Evolutionary conservation across 2,113 vertebrate species (phyloP).

Genomic region (Prietella phreatophila): DNA sequence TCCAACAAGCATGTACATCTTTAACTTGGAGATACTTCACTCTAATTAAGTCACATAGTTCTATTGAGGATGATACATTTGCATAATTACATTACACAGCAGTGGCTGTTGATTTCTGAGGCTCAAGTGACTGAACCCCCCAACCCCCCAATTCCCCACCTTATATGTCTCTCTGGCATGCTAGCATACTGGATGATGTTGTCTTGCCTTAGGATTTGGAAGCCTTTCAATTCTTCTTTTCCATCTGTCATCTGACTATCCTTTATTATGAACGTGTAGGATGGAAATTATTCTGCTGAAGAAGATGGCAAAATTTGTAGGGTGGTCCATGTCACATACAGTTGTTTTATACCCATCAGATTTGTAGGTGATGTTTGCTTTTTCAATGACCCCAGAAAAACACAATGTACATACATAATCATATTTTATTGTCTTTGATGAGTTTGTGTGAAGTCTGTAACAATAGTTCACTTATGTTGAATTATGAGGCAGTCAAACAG

Average conservation of each 20-base stretch:
- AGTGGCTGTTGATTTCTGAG: constrained; percentile 43
- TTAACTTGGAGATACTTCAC: constrained; percentile 32
- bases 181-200: constrained; percentile 34
- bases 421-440: neutral
- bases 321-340: constrained; percentile 9
- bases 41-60: constrained; percentile 52
- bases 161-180: constrained; percentile 39
- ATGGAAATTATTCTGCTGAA: constrained; percentile 16
- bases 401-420: neutral
- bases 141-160: no score
- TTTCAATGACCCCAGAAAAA: neutral
- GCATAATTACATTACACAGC: constrained; percentile 53
- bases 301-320: constrained; percentile 17
- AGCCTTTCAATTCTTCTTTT: constrained; percentile 37
- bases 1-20: constrained; percentile 33
- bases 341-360: neutral
- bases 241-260: constrained; percentile 26
- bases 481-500: neutral
- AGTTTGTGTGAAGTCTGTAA: neutral
- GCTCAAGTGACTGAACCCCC: constrained; percentile 8
- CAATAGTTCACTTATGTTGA: neutral
- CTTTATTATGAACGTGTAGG: constrained; percentile 30
- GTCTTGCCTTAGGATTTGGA: constrained; percentile 43
- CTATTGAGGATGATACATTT: constrained; percentile 41
- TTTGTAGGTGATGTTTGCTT: neutral